Evolutionary conservation across 2,888 invertebrate species (phyloP).

Genomic region (Drosophila subsilvestris): DNA sequence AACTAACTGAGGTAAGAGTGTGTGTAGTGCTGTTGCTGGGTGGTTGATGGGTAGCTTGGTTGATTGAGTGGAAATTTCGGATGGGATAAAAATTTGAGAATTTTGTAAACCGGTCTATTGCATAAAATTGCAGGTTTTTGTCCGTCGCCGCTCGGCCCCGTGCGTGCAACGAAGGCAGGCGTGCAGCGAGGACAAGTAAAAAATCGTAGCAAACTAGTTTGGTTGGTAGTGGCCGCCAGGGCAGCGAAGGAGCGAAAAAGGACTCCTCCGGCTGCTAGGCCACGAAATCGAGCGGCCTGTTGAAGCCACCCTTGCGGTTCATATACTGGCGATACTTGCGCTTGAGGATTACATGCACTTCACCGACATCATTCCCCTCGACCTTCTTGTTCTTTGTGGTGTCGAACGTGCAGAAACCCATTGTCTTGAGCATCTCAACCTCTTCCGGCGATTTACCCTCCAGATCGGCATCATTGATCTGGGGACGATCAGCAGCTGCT

Average conservation of each 20-base stretch:
- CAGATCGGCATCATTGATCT: slow-evolving; percentile 92
- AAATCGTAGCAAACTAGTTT: slow-evolving; percentile 64
- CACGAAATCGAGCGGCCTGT: slow-evolving; percentile 98
- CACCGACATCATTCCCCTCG: slow-evolving; percentile 96
- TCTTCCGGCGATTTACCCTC: slow-evolving; percentile 96
- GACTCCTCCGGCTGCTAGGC: slow-evolving; percentile 85
- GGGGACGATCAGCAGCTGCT: slow-evolving; percentile 86
- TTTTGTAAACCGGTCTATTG: slow-evolving; percentile 85
- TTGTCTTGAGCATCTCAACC: slow-evolving; percentile 96
- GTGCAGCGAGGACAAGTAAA: slow-evolving; percentile 53
- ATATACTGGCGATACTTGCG: slow-evolving; percentile 99
- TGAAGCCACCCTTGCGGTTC: slow-evolving; percentile 99
- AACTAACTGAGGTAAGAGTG: slow-evolving; percentile 66
- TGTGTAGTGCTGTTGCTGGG: slow-evolving; percentile 52
- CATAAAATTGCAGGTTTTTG: slow-evolving; percentile 83
- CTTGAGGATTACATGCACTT: slow-evolving; percentile 97
- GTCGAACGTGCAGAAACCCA: slow-evolving; percentile 99
- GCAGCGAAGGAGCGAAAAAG: slow-evolving; percentile 19
- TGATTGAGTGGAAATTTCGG: slow-evolving; percentile 81
- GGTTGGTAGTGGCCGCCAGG: slow-evolving; percentile 13
- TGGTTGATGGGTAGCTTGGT: slow-evolving; percentile 31
- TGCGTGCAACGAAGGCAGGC: slow-evolving; percentile 17
- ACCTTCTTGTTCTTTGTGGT: slow-evolving; percentile 98
- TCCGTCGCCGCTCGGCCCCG: slow-evolving; percentile 52
- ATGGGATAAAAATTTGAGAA: slow-evolving; percentile 62